Evolutionary conservation across 2,113 vertebrate species (phyloP).

Genomic region (Ceyx cyanopectus): DNA sequence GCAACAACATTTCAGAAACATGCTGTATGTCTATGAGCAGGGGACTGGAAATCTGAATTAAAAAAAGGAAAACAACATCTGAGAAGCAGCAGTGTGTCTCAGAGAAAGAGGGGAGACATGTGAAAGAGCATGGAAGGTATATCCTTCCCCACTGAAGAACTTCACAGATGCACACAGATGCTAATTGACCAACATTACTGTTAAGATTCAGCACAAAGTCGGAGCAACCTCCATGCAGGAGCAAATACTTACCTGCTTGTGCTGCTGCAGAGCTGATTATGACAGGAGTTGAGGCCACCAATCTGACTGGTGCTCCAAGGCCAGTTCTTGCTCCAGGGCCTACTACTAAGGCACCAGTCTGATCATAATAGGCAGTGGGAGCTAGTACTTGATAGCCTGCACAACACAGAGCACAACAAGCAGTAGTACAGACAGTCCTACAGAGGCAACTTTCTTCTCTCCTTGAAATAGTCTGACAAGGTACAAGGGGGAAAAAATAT

Average conservation of each 20-base stretch:
- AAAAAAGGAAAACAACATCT: background rate
- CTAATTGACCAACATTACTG: background rate
- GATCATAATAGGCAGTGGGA: slow-evolving; percentile 96
- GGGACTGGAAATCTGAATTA: background rate
- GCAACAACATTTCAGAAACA: background rate
- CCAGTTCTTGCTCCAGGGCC: slow-evolving; percentile 91
- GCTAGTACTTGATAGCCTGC: slow-evolving; percentile 95
- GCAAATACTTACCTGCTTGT: slow-evolving; percentile 86
- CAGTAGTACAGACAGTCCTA: background rate
- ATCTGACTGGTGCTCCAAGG: slow-evolving; percentile 90
- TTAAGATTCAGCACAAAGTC: background rate
- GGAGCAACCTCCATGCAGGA: background rate
- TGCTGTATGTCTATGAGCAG: background rate
- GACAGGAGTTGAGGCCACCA: slow-evolving; percentile 93
- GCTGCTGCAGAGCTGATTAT: slow-evolving; percentile 94
- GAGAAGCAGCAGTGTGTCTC: background rate
- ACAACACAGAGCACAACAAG: slow-evolving; percentile 48
- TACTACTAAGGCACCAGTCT: slow-evolving; percentile 94
- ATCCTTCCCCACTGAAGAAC: background rate
- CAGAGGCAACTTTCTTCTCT: background rate
- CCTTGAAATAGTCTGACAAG: background rate
- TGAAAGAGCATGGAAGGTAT: background rate
- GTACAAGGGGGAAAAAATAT: background rate
- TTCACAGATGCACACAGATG: background rate
- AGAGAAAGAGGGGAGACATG: background rate